phyloP scores from a whole-genome alignment of 2,797 vertebrate species.

The Chaetophractus vellerosus region DNA sequence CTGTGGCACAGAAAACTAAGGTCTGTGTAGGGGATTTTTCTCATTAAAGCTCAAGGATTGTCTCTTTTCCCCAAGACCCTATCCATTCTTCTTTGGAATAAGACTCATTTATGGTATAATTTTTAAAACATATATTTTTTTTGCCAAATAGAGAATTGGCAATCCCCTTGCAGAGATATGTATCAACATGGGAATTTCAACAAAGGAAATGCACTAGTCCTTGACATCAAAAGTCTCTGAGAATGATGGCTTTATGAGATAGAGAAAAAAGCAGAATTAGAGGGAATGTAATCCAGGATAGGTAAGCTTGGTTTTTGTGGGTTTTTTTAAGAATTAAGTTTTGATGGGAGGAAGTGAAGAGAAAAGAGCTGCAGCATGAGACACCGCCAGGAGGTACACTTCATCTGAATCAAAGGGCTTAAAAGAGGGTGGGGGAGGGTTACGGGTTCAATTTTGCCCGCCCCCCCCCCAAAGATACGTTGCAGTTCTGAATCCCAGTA shows the following conservation, averaged over 20 bases:
- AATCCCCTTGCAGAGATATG: neutral
- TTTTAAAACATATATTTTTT: slow-evolving; percentile 45
- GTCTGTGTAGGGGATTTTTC: neutral
- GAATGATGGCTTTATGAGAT: neutral
- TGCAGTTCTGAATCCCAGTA: too few species aligned
- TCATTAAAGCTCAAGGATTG: neutral
- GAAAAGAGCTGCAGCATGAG: neutral
- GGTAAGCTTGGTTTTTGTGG: neutral
- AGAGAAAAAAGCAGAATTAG: neutral
- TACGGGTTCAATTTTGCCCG: too few species aligned
- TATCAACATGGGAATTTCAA: neutral
- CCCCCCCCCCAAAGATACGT: too few species aligned
- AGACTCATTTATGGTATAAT: neutral
- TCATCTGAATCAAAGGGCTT: slow-evolving; percentile 21
- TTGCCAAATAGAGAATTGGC: neutral
- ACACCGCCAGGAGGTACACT: neutral
- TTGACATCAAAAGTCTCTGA: neutral
- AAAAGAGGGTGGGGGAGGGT: neutral
- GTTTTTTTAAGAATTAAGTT: too few species aligned
- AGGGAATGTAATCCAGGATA: neutral
- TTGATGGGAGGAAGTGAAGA: neutral
- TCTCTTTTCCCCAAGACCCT: slow-evolving; percentile 6
- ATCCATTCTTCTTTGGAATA: neutral
- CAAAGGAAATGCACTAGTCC: neutral
- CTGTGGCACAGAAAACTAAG: neutral